Percentiles rank a stretch among this genome's conserved stretches.
phyloP scores from a whole-genome alignment of 2,888 invertebrate species.

The Patella pellucida region DNA sequence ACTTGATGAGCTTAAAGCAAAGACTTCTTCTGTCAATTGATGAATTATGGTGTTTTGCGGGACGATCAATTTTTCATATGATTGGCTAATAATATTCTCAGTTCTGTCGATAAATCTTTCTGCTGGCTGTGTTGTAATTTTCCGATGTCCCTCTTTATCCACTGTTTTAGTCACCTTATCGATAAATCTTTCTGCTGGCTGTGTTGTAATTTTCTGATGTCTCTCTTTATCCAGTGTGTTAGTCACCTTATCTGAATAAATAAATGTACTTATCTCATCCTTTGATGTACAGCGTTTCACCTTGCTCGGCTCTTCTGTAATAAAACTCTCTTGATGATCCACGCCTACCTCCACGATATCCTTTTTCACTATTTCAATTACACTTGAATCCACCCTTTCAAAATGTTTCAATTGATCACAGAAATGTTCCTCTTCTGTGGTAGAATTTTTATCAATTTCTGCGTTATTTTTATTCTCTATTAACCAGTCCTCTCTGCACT shows the following conservation, averaged over 20 bases:
- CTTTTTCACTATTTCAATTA: not conserved
- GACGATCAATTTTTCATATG: not conserved
- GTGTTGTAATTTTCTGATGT: not conserved
- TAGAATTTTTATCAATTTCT: too few relatives aligned
- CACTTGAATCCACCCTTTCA: not conserved
- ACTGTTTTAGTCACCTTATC: not conserved
- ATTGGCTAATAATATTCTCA: slow-evolving; percentile 7
- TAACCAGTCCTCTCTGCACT: too few relatives aligned
- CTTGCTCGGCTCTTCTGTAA: not conserved
- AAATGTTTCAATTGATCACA: not conserved
- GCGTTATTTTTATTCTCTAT: too few relatives aligned
- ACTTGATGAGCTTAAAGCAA: not conserved
- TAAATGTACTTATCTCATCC: not conserved
- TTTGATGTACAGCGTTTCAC: not conserved
- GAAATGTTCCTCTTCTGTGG: not conserved
- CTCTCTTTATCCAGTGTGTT: not conserved
- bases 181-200: not conserved
- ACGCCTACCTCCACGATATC: not conserved
- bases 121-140: not conserved
- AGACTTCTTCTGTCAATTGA: not conserved
- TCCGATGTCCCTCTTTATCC: not conserved
- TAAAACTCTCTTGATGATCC: slow-evolving; percentile 4
- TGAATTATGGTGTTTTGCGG: not conserved
- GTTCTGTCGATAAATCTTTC: not conserved
- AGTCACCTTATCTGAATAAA: not conserved